Base-by-base conservation (phyloP, 1,140 invertebrate genomes). In the Laupala kohalensis region DNA sequence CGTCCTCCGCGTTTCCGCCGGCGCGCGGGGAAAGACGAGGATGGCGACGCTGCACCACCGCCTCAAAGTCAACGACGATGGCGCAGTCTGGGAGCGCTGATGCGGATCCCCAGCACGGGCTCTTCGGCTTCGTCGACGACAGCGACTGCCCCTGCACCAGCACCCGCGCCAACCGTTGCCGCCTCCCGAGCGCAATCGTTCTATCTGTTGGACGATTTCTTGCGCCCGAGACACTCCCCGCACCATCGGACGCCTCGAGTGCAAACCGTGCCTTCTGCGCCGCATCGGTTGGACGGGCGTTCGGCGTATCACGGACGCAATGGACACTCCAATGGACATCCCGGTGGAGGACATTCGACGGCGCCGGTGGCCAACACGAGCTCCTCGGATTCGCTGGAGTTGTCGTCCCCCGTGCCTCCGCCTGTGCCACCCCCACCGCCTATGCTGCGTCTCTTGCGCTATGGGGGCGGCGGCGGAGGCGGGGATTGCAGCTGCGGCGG, bases 171-270 rank as follows among this genome's bases (percentile, higher is more conserved):
- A 79, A 78, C 76, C 12, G 74, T 80, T 0, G 82, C 82, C 4
- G 79, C 53, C 80, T 78, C 77, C 6, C 74, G 81, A 0, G 83
- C 83, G 3, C 82, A 84, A 71, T 83, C 82, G 73, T 84, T 84
- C 67, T 84, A 84, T 74, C 77, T 84, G 1, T 75, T 84, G 12
- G 83, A 84, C 71, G 83, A 84, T 69, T 84, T 84, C 53, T 73
- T 84, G 67, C 77, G 79, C n/a, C 83, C 83, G 13, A 69, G 25
- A 12, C 71, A 67, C 3, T 25, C n/a, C 27, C 25, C 1, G 15
- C 71, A 64, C 53, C 72, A 23, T 5, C 25, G 28, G 37, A 12
- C 73, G 64, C 53, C 69, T 30, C 25, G 27, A 13, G 67, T 68
- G 68, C 67, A 27, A 53, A 12, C 24, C 25, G 66, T 19, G n/a